Evolutionary conservation across 2,888 invertebrate genomes (phyloP), one percentile per base, ranked within the genome.

Genomic region (Eutolmus rufibarbis): DNA sequence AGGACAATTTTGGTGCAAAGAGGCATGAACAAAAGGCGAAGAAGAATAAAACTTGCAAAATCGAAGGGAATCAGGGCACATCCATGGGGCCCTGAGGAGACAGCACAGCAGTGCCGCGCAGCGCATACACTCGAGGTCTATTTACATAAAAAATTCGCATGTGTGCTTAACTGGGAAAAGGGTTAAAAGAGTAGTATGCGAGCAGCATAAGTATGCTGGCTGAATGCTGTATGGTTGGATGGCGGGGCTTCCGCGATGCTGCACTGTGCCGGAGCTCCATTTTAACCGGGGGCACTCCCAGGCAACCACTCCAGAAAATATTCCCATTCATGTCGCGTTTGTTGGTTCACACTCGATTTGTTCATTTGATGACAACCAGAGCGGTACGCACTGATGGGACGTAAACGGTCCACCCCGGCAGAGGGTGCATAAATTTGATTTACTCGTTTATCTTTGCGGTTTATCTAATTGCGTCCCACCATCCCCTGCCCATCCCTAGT

Each of bases 341-440:
- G 91, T 91, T 91, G 91, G 91, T 92, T 92, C 92, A 91, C 92
- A 92, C 92, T 92, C 91, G 91, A 92, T 92, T 92, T 92, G 91
- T 91, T 91, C 92, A 92, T 91, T 92, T 92, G 92, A 92, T 92
- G 92, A 92, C 76, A 86, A 86, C 56, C 74, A 66, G 37, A 46
- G 28, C 19, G 57, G 57, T 82, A 82, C 82, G 82, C 82, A 82
- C 57, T 66, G 79, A 79, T 51, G 79, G 82, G 82, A 82, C 31
- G 66, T 78, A 86, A 86, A 85, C 19, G 77, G 77, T 86, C 78
- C 46, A 31, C 23, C 34, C 9, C 2, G 14, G 57, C 51, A 23
- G 78, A 77, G 86, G 86, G 86, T 86, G 86, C 77, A 86, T 86
- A 86, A 86, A 86, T 86, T 86, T 86, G 86, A 86, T 86, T 86